Evolutionary conservation across 2,113 vertebrate species (phyloP).

Genomic region (Albula goreensis): DNA sequence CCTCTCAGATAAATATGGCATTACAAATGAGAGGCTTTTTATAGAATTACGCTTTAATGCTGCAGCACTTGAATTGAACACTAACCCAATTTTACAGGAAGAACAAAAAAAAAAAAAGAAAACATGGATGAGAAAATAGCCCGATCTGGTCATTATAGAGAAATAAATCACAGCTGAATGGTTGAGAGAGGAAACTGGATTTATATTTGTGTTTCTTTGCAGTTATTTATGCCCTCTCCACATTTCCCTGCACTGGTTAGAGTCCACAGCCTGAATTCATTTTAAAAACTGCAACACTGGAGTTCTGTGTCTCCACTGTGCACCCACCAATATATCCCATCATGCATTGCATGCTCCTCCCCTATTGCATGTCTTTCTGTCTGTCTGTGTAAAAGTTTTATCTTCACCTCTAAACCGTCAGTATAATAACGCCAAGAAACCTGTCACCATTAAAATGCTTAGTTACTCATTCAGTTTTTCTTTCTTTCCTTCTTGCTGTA

Average conservation of each 20-base stretch:
- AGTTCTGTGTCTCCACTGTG: no score
- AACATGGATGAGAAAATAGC: background rate
- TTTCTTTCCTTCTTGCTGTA: no score
- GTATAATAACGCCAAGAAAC: no score
- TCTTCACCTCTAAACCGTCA: no score
- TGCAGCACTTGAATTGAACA: background rate
- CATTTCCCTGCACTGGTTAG: background rate
- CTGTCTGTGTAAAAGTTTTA: no score
- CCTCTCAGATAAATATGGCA: constrained; percentile 62
- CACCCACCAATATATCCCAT: background rate
- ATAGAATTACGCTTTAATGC: constrained; percentile 57
- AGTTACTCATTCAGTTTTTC: no score
- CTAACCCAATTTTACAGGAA: constrained; percentile 5
- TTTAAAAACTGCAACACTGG: background rate
- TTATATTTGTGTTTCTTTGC: background rate
- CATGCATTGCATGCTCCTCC: background rate
- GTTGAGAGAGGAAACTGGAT: background rate
- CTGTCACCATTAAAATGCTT: no score
- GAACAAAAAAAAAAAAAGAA: constrained; percentile 8
- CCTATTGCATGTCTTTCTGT: no score
- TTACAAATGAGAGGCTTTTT: constrained; percentile 54
- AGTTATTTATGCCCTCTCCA: constrained; percentile 9
- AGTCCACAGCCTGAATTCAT: background rate
- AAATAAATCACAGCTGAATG: background rate
- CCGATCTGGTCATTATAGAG: background rate